Evolutionary conservation across 2,888 invertebrate species (phyloP).

Genomic region (Euclidia mi): DNA sequence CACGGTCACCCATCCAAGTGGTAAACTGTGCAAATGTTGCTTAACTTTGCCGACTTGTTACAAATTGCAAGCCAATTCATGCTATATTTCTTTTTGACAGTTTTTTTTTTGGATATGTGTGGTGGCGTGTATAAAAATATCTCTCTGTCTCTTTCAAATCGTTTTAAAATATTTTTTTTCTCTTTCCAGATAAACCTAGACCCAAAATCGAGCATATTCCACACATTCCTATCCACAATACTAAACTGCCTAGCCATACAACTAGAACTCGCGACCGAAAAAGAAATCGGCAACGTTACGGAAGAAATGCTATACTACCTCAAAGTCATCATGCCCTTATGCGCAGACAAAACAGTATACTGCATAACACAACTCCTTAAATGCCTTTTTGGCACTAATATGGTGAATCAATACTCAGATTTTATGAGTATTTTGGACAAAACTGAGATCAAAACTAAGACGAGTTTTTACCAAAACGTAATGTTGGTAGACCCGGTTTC

Average conservation of each 20-base stretch:
- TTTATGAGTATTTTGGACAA: constrained; percentile 76
- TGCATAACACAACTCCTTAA: constrained; percentile 94
- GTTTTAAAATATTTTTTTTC: too few relatives aligned
- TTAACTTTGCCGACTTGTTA: too few relatives aligned
- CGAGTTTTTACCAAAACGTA: constrained; percentile 74
- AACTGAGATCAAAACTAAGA: constrained; percentile 27
- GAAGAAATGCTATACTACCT: constrained; percentile 95
- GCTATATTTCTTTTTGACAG: too few relatives aligned
- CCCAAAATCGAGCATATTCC: constrained; percentile 93
- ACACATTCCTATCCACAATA: constrained; percentile 91
- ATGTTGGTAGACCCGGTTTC: constrained; percentile 70
- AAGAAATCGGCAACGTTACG: constrained; percentile 93
- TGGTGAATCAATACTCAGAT: constrained; percentile 85
- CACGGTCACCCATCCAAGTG: too few relatives aligned
- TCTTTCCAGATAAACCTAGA: constrained; percentile 93
- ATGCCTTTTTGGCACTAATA: constrained; percentile 94
- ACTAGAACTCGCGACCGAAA: constrained; percentile 92
- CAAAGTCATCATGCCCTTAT: constrained; percentile 92
- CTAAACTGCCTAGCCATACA: constrained; percentile 92
- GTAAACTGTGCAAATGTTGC: too few relatives aligned
- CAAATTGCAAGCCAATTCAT: too few relatives aligned
- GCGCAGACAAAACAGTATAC: constrained; percentile 92
- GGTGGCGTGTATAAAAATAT: too few relatives aligned
- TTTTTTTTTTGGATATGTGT: too few relatives aligned
- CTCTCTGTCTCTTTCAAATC: too few relatives aligned